A percentile compares a stretch with the other conserved stretches of the same genome.
Conservation (phyloP, 2,797 vertebrate genomes). For the Esox masquinongy region DNA sequence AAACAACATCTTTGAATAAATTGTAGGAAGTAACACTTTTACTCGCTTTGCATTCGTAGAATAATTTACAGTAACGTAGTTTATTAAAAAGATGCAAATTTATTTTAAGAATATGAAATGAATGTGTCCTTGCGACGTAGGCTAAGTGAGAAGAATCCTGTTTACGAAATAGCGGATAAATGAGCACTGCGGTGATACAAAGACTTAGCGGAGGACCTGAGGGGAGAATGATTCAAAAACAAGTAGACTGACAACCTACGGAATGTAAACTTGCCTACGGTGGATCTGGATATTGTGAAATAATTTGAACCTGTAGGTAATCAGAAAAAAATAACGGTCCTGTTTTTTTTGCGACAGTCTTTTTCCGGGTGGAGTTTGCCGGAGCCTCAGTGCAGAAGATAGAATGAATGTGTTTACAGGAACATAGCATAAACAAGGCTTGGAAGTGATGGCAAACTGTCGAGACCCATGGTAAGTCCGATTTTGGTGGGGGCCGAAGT, state of each 20-base stretch:
- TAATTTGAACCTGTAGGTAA: background rate
- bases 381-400: slow-evolving; percentile 60
- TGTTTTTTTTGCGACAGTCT: slow-evolving; percentile 47
- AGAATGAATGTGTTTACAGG: slow-evolving; percentile 62
- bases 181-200: slow-evolving; percentile 30
- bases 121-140: slow-evolving; percentile 39
- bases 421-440: slow-evolving; percentile 41
- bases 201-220: slow-evolving; percentile 49
- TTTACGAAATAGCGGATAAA: slow-evolving; percentile 40
- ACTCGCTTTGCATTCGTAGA: slow-evolving; percentile 36
- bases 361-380: slow-evolving; percentile 60
- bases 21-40: slow-evolving; percentile 35
- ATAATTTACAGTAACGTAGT: slow-evolving; percentile 50
- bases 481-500: background rate
- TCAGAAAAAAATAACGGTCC: slow-evolving; percentile 33
- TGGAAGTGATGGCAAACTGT: slow-evolving; percentile 66
- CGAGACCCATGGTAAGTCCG: slow-evolving; percentile 69
- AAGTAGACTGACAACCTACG: slow-evolving; percentile 35
- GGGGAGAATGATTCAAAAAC: slow-evolving; percentile 41
- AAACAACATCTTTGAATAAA: slow-evolving; percentile 66
- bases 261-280: slow-evolving; percentile 4
- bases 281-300: background rate
- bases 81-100: slow-evolving; percentile 42
- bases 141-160: slow-evolving; percentile 47
- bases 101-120: slow-evolving; percentile 35